Conservation (phyloP, 2,113 vertebrate genomes). For the Axis porcinus region DNA sequence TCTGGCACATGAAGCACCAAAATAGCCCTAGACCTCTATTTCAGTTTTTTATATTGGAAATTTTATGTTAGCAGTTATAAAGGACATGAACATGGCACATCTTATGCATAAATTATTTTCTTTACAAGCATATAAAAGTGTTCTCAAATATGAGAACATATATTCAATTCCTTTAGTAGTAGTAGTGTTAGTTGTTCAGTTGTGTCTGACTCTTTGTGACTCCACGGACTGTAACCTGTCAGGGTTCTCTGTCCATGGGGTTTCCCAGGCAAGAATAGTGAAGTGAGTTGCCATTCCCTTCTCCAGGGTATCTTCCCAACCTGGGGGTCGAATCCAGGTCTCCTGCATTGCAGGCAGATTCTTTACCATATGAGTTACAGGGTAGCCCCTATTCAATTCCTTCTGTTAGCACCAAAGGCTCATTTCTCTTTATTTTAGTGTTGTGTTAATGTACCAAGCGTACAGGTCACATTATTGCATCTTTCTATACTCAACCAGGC, state of each 20-base stretch:
- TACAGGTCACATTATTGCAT: background rate
- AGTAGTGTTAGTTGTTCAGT: background rate
- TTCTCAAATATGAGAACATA: background rate
- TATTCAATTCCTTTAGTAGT: background rate
- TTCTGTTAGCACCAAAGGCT: background rate
- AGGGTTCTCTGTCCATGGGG: background rate
- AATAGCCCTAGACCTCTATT: background rate
- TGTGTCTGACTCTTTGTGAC: background rate
- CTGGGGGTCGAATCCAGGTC: background rate
- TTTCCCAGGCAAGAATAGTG: background rate
- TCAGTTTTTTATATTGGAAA: background rate
- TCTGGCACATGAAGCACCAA: background rate
- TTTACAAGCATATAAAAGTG: background rate
- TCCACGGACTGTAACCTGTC: fast-evolving
- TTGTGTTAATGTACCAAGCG: background rate
- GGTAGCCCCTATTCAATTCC: background rate
- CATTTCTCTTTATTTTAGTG: background rate
- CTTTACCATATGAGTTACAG: background rate
- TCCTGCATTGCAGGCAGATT: background rate
- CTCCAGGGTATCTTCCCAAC: background rate
- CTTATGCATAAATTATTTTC: background rate
- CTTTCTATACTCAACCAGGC: background rate
- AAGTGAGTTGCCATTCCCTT: background rate
- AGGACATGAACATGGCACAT: background rate
- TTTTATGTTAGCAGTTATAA: background rate